Base-by-base conservation (phyloP, 1,140 invertebrate species). In the Drosophila virilis region DNA sequence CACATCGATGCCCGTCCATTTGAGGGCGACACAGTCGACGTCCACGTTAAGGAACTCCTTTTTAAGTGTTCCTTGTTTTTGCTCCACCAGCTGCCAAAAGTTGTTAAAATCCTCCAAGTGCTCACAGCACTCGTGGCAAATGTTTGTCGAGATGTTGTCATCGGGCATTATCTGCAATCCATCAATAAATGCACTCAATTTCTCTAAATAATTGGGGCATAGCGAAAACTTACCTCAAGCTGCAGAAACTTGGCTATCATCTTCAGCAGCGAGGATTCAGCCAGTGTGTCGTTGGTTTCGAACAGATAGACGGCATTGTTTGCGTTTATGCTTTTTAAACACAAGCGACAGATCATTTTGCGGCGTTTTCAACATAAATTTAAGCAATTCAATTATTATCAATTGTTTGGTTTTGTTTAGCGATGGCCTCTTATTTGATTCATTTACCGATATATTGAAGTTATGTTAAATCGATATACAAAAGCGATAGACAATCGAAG, bases 191-290 rank as follows among this genome's bases (percentile, higher is more conserved):
- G 6, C 0, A 35, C 13, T 55, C 32, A 8, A 60, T 8, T 37
- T 38, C 13, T 43, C 1, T 33, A 10, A 12, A 6, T 17, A 13
- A 17, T 12, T 8, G n/a, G 22, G 22, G 17, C 8, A 28, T 9
- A 35, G 10, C 13, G 22, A 10, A 9, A 46, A 74, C 73, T 51
- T 32, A 84, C 88, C 66, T 90, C 88, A 40, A 90, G 66, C 42
- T 90, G 88, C 40, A 90, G 65, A 61, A 91, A 90, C 54, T 90
- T 90, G 52, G 88, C 82, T 54, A 90, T 90, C 54, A 90, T 83
- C 58, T 90, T 90, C 12, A 90, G 82, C 55, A 90, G 66, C n/a
- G 75, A 66, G 8, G 88, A 80, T 55, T 90, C 88, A 28, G 82
- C 77, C 37, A 86, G 60, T 12, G 88, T 78, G 37, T 88, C 82